phyloP scores from a whole-genome alignment of 2,888 invertebrate genomes.

The Pristionchus fissidentatus region DNA sequence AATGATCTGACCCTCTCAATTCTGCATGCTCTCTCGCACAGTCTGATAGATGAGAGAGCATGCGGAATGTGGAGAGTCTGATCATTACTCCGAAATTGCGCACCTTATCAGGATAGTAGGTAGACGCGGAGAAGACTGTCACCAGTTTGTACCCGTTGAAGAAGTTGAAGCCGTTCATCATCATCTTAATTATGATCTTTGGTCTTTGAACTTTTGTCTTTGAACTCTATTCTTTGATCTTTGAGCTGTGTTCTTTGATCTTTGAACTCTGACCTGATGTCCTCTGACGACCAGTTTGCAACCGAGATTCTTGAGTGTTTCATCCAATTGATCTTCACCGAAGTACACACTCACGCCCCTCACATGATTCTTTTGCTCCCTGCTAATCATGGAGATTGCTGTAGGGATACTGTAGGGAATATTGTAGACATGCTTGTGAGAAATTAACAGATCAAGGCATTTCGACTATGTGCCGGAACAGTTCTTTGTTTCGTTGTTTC shows the following conservation, averaged over 20 bases:
- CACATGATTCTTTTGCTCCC: constrained; percentile 5
- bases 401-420: too few species aligned
- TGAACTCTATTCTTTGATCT: too few species aligned
- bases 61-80: too few species aligned
- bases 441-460: too few species aligned
- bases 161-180: constrained; percentile 24
- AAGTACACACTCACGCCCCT: constrained; percentile 23
- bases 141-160: constrained; percentile 10
- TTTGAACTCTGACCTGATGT: not conserved
- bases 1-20: too few species aligned
- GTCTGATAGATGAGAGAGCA: too few species aligned
- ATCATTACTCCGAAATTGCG: not conserved
- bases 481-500: too few species aligned
- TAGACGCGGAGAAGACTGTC: not conserved
- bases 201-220: not conserved
- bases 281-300: not conserved
- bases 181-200: not conserved
- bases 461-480: too few species aligned
- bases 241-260: not conserved
- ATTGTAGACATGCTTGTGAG: too few species aligned
- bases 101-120: constrained; percentile 19
- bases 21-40: too few species aligned
- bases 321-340: not conserved
- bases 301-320: not conserved
- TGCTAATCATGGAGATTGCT: too few species aligned